These are phyloP conservation scores for Villa cingulata DNA, from an alignment of 2,888 invertebrate species.

Conservation along the genomic window DNA sequence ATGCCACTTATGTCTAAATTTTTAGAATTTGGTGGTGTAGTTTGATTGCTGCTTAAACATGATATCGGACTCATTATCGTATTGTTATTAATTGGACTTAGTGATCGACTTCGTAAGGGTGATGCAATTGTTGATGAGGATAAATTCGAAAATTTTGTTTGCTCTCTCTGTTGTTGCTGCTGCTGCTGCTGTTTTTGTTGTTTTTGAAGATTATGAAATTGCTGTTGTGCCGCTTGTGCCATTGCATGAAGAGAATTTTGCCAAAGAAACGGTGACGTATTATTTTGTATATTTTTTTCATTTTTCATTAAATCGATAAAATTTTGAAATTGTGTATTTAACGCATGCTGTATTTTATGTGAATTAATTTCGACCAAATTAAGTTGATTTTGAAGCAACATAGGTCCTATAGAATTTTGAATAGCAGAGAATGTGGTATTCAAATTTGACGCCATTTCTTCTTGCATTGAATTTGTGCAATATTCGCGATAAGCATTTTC, in stretches of 20 bases:
- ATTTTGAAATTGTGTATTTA: constrained; percentile 32
- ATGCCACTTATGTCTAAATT: constrained; percentile 35
- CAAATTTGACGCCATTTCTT: constrained; percentile 14
- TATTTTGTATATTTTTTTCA: constrained; percentile 17
- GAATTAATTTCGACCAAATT: constrained; percentile 21
- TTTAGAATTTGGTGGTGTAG: constrained; percentile 41
- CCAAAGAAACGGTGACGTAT: constrained; percentile 52
- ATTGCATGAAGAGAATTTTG: constrained; percentile 65
- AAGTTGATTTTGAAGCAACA: constrained; percentile 28
- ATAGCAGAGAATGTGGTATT: constrained; percentile 21
- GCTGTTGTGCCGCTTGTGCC: constrained; percentile 68
- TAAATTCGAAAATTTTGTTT: constrained; percentile 26
- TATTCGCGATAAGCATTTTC: no score
- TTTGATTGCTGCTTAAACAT: constrained; percentile 31
- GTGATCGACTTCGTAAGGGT: constrained; percentile 33
- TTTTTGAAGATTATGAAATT: constrained; percentile 66
- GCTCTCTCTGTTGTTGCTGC: constrained; percentile 25
- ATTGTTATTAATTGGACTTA: constrained; percentile 25
- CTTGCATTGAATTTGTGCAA: no score
- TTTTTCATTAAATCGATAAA: constrained; percentile 34
- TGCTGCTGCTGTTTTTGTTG: no score
- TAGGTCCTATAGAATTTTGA: constrained; percentile 24
- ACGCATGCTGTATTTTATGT: constrained; percentile 29
- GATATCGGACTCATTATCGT: constrained; percentile 28
- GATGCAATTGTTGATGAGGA: constrained; percentile 30